phyloP scores from a whole-genome alignment of 1,140 invertebrate species.

The Caenorhabditis briggsae region DNA sequence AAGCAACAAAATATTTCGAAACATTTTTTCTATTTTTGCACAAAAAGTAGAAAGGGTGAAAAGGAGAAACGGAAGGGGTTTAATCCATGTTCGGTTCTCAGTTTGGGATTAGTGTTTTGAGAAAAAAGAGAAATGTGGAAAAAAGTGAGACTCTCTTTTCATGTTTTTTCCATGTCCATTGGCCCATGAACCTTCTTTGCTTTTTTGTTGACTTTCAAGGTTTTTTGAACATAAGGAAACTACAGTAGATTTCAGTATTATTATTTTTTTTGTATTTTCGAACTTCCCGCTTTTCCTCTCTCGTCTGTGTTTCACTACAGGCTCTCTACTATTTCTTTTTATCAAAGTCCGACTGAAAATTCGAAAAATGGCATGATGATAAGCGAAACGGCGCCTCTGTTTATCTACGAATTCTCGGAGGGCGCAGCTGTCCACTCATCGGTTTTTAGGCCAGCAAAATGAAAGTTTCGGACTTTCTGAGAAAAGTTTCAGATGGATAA shows the following conservation, averaged over 20 bases:
- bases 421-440: conserved; percentile 34
- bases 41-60: not conserved
- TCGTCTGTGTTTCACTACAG: not conserved
- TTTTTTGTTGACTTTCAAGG: not conserved
- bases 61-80: not conserved
- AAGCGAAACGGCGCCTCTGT: conserved; percentile 39
- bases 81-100: conserved; percentile 45
- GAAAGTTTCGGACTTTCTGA: not conserved
- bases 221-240: too few species aligned
- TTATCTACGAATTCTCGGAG: conserved; percentile 52
- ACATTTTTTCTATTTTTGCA: conserved; percentile 13
- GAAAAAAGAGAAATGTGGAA: not conserved
- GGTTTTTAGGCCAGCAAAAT: conserved; percentile 39
- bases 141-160: not conserved
- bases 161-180: not conserved
- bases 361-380: conserved; percentile 51
- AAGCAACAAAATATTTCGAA: conserved; percentile 19
- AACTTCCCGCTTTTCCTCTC: not conserved
- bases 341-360: conserved; percentile 38
- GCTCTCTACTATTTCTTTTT: not conserved
- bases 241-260: not conserved
- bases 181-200: not conserved
- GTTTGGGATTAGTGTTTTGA: conserved; percentile 38
- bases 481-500: too few species aligned
- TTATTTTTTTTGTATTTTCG: not conserved